These are phyloP conservation scores for Diplogasteroides magnus DNA, from an alignment of 1,140 invertebrate species.

Conservation along the genomic window DNA sequence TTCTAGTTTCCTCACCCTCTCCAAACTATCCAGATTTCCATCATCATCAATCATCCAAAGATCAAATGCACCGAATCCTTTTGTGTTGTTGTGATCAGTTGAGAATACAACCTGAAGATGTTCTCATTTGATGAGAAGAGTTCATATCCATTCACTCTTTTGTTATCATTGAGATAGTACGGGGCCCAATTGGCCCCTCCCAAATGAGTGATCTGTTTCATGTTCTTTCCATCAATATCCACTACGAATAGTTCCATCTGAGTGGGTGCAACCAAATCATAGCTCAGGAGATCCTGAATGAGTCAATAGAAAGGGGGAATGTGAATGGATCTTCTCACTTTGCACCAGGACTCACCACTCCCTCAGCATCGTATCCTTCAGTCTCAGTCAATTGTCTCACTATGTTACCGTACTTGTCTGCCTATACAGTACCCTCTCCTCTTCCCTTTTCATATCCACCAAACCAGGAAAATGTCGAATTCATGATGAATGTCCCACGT, in stretches of 20 bases:
- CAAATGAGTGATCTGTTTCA: constrained; percentile 35
- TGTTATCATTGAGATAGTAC: constrained; percentile 42
- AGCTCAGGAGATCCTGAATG: constrained; percentile 15
- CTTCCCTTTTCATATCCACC: neutral
- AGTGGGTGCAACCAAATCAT: constrained; percentile 37
- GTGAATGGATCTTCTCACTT: too few relatives aligned
- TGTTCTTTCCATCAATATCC: constrained; percentile 32
- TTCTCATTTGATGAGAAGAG: neutral
- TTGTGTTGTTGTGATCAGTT: constrained; percentile 31
- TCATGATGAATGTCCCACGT: constrained; percentile 42
- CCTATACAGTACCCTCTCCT: constrained; percentile 9
- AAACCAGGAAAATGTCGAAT: constrained; percentile 39
- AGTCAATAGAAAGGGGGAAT: neutral
- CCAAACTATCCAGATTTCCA: constrained; percentile 31
- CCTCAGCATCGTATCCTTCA: constrained; percentile 43
- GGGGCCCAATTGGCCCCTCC: constrained; percentile 42
- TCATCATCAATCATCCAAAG: constrained; percentile 37
- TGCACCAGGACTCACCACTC: constrained; percentile 18
- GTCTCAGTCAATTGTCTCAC: constrained; percentile 34
- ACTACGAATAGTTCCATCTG: constrained; percentile 39
- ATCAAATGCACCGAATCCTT: constrained; percentile 37
- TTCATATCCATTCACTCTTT: constrained; percentile 9
- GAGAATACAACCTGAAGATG: constrained; percentile 28
- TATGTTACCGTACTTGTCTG: constrained; percentile 38
- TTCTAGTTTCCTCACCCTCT: constrained; percentile 14